A percentile compares a stretch with the other conserved stretches of the same genome.
Conservation (phyloP, 1,140 invertebrate genomes). For the Tribolium castaneum region DNA sequence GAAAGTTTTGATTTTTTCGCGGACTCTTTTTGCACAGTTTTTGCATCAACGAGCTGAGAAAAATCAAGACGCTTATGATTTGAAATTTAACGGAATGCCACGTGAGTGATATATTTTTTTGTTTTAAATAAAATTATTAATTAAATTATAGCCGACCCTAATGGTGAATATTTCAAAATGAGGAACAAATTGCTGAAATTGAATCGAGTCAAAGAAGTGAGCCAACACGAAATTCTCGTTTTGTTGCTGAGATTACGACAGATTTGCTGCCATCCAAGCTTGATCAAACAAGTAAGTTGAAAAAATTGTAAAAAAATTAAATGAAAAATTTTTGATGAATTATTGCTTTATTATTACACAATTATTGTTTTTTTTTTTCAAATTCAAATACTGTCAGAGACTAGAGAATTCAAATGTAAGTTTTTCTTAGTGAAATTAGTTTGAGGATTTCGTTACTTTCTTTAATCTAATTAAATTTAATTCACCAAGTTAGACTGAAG, state of each 20-base stretch:
- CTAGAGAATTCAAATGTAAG: no score
- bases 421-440: no score
- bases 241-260: slow-evolving; percentile 86
- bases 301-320: background rate
- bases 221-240: slow-evolving; percentile 82
- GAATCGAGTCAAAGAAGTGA: slow-evolving; percentile 71
- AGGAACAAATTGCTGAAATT: slow-evolving; percentile 71
- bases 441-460: no score
- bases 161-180: slow-evolving; percentile 62
- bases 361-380: no score
- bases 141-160: slow-evolving; percentile 45
- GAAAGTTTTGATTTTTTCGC: slow-evolving; percentile 78
- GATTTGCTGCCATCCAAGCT: slow-evolving; percentile 87
- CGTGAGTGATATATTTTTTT: background rate
- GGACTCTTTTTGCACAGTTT: slow-evolving; percentile 80
- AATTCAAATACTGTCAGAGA: no score
- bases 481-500: no score
- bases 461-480: no score
- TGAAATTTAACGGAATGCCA: background rate
- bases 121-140: no score
- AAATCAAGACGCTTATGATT: slow-evolving; percentile 56
- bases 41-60: slow-evolving; percentile 79
- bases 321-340: no score
- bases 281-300: slow-evolving; percentile 73
- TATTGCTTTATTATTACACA: no score